Evolutionary conservation across 2,797 vertebrate species (phyloP).

Genomic region (Sebastiscus tertius): DNA sequence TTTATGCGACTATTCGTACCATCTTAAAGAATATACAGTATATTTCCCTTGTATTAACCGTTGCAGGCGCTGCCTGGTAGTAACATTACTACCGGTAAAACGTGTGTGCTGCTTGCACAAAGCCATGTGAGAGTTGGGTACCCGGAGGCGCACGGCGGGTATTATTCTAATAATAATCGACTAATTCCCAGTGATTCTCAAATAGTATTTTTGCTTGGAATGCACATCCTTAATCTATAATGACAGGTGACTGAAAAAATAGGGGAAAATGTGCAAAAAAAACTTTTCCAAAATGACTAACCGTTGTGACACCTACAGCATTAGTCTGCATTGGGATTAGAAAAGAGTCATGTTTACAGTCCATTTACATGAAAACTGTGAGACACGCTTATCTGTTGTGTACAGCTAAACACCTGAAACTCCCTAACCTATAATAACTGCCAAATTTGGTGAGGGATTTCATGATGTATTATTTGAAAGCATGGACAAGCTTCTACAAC

Average conservation of each 20-base stretch:
- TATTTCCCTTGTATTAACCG: no score
- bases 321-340: neutral
- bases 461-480: neutral
- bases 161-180: no score
- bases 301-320: neutral
- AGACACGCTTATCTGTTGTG: constrained; percentile 12
- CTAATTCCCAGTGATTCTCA: no score
- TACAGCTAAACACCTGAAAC: constrained; percentile 20
- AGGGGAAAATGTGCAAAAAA: neutral
- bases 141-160: no score
- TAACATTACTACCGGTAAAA: no score
- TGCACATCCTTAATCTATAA: neutral
- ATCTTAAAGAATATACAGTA: no score
- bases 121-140: no score
- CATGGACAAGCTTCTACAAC: neutral
- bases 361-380: neutral
- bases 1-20: no score
- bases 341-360: neutral
- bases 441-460: neutral
- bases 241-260: neutral
- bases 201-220: no score
- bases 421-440: constrained; percentile 18
- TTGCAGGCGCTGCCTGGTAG: no score
- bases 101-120: no score
- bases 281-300: neutral